Evolutionary conservation across 2,888 invertebrate genomes (phyloP).

Genomic region (Luperina nickerlii): DNA sequence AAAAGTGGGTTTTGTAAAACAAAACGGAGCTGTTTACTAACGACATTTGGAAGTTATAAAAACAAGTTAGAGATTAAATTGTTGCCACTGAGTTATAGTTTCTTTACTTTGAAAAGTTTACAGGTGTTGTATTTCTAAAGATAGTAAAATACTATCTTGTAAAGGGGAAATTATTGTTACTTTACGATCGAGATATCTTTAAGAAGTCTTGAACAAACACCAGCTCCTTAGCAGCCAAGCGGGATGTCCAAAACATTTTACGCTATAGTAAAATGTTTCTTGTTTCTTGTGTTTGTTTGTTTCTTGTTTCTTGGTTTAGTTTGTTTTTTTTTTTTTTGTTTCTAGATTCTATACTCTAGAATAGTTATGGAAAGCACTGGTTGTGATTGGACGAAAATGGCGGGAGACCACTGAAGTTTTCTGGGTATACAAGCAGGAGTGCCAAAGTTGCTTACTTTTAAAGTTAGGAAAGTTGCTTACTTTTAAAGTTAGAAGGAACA

Average conservation of each 20-base stretch:
- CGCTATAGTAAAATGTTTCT: too few relatives aligned
- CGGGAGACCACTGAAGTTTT: background rate
- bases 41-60: constrained; percentile 20
- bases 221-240: background rate
- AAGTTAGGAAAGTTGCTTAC: too few relatives aligned
- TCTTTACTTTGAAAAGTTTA: constrained; percentile 8
- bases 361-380: background rate
- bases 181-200: background rate
- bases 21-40: too few relatives aligned
- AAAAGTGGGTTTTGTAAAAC: too few relatives aligned
- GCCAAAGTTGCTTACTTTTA: too few relatives aligned
- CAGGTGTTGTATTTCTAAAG: constrained; percentile 6
- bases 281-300: too few relatives aligned
- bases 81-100: constrained; percentile 3
- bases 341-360: background rate
- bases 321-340: too few relatives aligned
- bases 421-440: too few relatives aligned
- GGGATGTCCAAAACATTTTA: background rate
- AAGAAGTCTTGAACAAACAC: background rate
- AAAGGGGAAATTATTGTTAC: background rate
- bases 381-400: background rate
- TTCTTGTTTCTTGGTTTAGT: too few relatives aligned
- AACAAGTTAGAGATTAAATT: constrained; percentile 32
- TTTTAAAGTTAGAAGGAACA: too few relatives aligned
- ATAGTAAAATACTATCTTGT: background rate